These are phyloP conservation scores for Meloidogyne chitwoodi DNA, from an alignment of 1,140 invertebrate genomes.

Conservation along the genomic window DNA sequence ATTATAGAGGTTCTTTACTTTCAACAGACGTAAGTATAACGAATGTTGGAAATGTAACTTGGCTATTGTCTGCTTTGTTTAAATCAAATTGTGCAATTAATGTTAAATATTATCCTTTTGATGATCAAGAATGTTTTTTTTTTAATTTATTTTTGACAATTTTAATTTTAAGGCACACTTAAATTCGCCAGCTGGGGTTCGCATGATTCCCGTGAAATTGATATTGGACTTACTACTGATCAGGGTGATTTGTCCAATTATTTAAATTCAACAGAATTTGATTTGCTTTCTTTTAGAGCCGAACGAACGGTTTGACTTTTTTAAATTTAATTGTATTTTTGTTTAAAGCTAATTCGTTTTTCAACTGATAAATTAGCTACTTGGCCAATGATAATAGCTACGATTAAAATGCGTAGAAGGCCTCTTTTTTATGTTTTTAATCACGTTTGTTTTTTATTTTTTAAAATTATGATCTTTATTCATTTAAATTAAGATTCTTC, in stretches of 20 bases:
- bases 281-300: conserved; percentile 51
- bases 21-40: conserved; percentile 47
- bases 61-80: conserved; percentile 64
- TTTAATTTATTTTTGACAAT: too few relatives aligned
- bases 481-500: conserved; percentile 63
- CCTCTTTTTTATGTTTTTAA: conserved; percentile 59
- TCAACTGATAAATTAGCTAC: conserved; percentile 29
- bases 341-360: conserved; percentile 33
- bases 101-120: conserved; percentile 65
- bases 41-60: conserved; percentile 63
- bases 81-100: conserved; percentile 63
- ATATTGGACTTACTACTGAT: conserved; percentile 51
- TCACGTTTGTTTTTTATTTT: conserved; percentile 36
- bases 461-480: neutral
- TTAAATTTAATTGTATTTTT: neutral
- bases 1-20: conserved; percentile 22
- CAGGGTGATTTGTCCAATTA: conserved; percentile 50
- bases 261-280: conserved; percentile 57
- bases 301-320: conserved; percentile 42
- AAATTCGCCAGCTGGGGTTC: conserved; percentile 36
- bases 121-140: conserved; percentile 63
- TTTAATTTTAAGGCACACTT: conserved; percentile 4
- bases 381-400: conserved; percentile 50
- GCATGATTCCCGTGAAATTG: conserved; percentile 51
- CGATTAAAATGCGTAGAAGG: conserved; percentile 49